phyloP scores from a whole-genome alignment of 2,113 vertebrate genomes.

The Anthoscopus minutus region DNA sequence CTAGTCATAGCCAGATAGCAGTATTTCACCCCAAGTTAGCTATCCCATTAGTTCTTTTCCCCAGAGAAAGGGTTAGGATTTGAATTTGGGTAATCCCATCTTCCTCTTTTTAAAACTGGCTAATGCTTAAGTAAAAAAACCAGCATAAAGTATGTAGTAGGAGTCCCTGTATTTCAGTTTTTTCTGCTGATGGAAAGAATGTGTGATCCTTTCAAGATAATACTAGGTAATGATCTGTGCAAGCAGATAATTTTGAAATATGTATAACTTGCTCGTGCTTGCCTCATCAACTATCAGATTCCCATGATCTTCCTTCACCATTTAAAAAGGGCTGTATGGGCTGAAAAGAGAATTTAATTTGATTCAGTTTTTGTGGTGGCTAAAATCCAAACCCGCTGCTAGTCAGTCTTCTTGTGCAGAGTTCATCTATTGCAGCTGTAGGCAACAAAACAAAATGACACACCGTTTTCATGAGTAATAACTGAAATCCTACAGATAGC shows the following conservation, averaged over 20 bases:
- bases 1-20: not conserved
- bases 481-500: not conserved
- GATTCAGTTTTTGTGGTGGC: not conserved
- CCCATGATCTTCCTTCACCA: not conserved
- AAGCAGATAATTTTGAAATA: not conserved
- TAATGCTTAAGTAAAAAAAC: not conserved
- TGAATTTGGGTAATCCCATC: not conserved
- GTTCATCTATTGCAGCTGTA: not conserved
- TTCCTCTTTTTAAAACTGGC: not conserved
- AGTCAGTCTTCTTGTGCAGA: not conserved
- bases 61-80: not conserved
- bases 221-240: not conserved
- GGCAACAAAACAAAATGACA: not conserved
- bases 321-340: not conserved
- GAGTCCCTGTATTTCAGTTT: fast-evolving
- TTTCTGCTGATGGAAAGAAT: not conserved
- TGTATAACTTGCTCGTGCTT: not conserved
- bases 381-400: not conserved
- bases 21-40: not conserved
- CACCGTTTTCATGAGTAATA: not conserved
- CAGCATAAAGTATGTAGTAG: not conserved
- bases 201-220: not conserved
- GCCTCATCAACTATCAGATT: not conserved
- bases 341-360: not conserved
- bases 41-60: fast-evolving